Evolutionary conservation across 92 coral and sea anemone genomes (phyloP).

Genomic region (Muricea muricata): DNA sequence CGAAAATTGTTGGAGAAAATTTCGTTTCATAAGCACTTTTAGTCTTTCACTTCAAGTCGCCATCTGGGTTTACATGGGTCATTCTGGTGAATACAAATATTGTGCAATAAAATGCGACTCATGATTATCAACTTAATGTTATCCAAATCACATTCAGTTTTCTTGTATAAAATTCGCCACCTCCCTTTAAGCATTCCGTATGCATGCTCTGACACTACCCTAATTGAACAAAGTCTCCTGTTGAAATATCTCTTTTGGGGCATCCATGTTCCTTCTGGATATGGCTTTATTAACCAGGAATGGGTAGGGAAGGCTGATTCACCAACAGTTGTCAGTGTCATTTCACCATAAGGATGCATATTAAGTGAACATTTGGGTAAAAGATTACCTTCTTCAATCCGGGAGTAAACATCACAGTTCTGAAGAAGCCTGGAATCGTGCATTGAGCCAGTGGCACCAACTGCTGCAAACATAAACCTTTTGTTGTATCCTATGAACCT

Average conservation of each 20-base stretch:
- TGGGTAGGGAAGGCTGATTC: not conserved
- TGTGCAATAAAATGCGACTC: conserved; percentile 72
- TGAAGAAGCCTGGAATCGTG: not conserved
- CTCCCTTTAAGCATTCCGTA: not conserved
- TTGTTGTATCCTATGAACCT: not conserved
- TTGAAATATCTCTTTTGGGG: not conserved
- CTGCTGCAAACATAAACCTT: not conserved
- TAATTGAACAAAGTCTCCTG: not conserved
- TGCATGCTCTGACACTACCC: not conserved
- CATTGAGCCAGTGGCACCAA: conserved; percentile 41
- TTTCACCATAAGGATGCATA: not conserved
- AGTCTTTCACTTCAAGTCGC: conserved; percentile 51
- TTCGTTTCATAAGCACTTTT: too few species aligned
- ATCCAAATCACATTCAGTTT: conserved; percentile 2
- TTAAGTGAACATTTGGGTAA: not conserved
- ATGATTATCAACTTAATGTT: conserved; percentile 71
- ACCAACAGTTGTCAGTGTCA: not conserved
- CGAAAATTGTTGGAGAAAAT: too few species aligned
- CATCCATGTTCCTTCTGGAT: not conserved
- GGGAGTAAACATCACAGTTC: not conserved
- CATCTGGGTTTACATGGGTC: conserved; percentile 60
- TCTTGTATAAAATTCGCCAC: not conserved
- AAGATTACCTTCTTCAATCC: not conserved
- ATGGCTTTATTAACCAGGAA: not conserved
- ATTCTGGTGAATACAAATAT: conserved; percentile 49